Percentiles rank a stretch among this genome's conserved stretches.
Conservation (phyloP, 2,888 invertebrate genomes). For the Polymixis lichenea region DNA sequence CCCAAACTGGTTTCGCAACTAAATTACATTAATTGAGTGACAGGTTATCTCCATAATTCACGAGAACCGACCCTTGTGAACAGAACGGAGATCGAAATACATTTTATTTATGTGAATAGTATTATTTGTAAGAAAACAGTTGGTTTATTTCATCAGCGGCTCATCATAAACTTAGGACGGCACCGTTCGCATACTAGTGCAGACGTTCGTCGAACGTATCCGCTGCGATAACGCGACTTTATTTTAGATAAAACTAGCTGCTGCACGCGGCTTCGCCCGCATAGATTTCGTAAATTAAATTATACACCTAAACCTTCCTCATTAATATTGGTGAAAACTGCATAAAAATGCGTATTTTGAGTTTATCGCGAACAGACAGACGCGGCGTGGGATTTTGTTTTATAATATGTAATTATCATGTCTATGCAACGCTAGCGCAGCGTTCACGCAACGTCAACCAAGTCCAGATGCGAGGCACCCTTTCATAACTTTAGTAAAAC, state of each 20-base stretch:
- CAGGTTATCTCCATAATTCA: constrained; percentile 63
- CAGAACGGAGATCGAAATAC: neutral
- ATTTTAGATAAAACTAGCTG: neutral
- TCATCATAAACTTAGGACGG: neutral
- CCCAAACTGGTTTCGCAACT: constrained; percentile 55
- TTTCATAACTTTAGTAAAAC: neutral
- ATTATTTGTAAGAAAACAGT: neutral
- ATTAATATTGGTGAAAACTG: no score
- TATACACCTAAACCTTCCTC: no score
- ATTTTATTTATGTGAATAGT: constrained; percentile 9
- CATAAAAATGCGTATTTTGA: no score
- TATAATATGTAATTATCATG: neutral
- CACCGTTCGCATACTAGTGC: neutral
- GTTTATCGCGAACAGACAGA: no score
- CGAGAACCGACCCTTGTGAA: constrained; percentile 37
- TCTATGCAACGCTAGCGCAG: neutral
- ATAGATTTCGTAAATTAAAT: no score
- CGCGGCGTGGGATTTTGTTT: no score
- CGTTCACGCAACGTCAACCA: neutral
- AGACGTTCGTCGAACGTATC: neutral
- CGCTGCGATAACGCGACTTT: neutral
- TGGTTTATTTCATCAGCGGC: neutral
- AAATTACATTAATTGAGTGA: constrained; percentile 64
- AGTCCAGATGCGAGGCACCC: neutral
- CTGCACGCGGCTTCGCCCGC: no score